Conservation (phyloP, 2,113 vertebrate species). For the Mohoua ochrocephala region DNA sequence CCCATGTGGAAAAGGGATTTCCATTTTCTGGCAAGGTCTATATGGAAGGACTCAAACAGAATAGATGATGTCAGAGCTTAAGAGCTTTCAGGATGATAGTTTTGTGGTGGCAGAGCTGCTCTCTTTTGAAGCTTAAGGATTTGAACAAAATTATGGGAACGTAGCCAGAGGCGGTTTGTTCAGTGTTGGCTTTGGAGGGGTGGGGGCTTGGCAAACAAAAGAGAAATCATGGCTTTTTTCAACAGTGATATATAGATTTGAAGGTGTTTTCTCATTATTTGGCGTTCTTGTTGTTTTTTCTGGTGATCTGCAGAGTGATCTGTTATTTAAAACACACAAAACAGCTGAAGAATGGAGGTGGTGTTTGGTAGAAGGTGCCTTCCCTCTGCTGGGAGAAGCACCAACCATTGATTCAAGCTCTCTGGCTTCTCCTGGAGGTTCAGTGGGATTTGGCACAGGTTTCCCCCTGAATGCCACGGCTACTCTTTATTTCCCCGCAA, state of each 20-base stretch:
- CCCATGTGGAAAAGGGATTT: not conserved
- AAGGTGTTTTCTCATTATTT: not conserved
- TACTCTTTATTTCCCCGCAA: conserved; percentile 21
- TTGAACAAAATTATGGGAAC: conserved; percentile 29
- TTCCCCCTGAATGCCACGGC: not conserved
- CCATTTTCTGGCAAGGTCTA: conserved; percentile 18
- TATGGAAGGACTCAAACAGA: not conserved
- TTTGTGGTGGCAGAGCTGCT: conserved; percentile 12
- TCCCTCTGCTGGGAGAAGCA: not conserved
- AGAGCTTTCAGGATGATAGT: conserved; percentile 40
- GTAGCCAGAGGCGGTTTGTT: not conserved
- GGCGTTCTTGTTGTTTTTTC: not conserved
- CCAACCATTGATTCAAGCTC: not conserved
- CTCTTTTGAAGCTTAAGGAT: conserved; percentile 55
- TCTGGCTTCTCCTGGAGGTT: not conserved
- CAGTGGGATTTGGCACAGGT: not conserved
- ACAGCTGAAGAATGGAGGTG: accelerated
- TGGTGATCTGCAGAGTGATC: not conserved
- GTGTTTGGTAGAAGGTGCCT: not conserved
- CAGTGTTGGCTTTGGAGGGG: not conserved
- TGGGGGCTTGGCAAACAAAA: not conserved
- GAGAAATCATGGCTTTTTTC: not conserved
- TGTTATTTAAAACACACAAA: accelerated
- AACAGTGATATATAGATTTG: not conserved
- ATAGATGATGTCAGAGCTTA: conserved; percentile 49